Conservation (phyloP, 2,113 vertebrate genomes). For the Uria aalge region DNA sequence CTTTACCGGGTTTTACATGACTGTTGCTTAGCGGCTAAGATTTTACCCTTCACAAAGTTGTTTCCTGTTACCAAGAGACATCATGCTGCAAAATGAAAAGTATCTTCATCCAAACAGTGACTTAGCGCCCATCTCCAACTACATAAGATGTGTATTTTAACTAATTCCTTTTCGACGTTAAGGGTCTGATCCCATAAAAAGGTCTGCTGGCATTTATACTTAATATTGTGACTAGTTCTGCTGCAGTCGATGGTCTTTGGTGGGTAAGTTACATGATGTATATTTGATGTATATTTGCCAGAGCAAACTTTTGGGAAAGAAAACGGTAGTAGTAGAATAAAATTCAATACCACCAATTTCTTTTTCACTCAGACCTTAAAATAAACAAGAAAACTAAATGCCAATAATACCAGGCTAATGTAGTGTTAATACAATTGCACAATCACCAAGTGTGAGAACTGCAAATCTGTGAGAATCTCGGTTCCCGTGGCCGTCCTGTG, state of each 20-base stretch:
- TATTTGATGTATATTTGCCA: neutral
- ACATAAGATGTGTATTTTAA: neutral
- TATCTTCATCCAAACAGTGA: neutral
- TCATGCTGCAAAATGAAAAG: neutral
- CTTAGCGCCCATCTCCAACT: neutral
- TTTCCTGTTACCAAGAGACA: neutral
- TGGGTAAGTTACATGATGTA: neutral
- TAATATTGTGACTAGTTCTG: neutral
- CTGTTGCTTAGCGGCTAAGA: neutral
- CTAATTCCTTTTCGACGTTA: neutral
- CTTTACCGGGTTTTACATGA: neutral
- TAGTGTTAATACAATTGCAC: neutral
- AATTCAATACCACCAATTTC: neutral
- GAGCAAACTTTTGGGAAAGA: neutral
- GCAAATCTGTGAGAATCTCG: neutral
- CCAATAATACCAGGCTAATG: neutral
- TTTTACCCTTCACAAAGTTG: neutral
- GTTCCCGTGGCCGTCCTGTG: rapidly evolving
- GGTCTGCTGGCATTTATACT: neutral
- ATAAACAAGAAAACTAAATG: neutral
- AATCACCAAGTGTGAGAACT: neutral
- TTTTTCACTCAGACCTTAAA: neutral
- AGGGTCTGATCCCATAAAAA: neutral
- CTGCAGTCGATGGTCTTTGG: neutral
- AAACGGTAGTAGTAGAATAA: neutral